phyloP scores from a whole-genome alignment of 2,113 vertebrate species.

The Eolophus roseicapilla region DNA sequence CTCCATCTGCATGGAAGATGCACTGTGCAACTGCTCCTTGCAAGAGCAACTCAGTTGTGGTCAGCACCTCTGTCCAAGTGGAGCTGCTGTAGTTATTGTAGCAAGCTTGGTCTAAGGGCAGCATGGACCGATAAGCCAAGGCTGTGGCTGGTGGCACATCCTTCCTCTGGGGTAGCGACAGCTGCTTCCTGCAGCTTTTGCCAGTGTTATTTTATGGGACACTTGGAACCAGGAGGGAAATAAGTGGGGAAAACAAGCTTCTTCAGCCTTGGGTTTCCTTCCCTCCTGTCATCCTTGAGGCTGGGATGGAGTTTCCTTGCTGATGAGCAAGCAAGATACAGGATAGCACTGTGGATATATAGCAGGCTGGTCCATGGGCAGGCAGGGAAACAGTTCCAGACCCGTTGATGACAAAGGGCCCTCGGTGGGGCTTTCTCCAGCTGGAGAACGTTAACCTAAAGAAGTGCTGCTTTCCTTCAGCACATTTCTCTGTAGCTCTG shows the following conservation, averaged over 20 bases:
- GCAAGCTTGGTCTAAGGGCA: not conserved
- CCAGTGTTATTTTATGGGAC: not conserved
- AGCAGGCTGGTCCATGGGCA: not conserved
- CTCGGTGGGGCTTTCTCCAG: not conserved
- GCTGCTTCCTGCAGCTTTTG: not conserved
- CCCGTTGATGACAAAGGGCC: not conserved
- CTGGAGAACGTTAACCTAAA: not conserved
- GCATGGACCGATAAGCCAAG: rapidly evolving
- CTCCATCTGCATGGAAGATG: not conserved
- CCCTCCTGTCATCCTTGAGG: not conserved
- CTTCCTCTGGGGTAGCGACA: not conserved
- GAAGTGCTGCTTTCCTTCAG: not conserved
- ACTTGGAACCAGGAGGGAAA: not conserved
- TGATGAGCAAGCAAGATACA: not conserved
- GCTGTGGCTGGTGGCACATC: not conserved
- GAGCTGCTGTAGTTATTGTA: not conserved
- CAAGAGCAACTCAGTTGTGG: not conserved
- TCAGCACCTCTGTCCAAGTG: not conserved
- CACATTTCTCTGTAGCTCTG: not conserved
- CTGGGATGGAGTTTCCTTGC: slow-evolving; percentile 37
- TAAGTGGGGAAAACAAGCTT: not conserved
- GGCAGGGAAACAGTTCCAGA: not conserved
- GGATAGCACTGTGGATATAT: rapidly evolving
- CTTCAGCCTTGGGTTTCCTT: not conserved
- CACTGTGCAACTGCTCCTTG: not conserved